phyloP scores from a whole-genome alignment of 2,797 vertebrate genomes.

The Hemitrygon akajei region DNA sequence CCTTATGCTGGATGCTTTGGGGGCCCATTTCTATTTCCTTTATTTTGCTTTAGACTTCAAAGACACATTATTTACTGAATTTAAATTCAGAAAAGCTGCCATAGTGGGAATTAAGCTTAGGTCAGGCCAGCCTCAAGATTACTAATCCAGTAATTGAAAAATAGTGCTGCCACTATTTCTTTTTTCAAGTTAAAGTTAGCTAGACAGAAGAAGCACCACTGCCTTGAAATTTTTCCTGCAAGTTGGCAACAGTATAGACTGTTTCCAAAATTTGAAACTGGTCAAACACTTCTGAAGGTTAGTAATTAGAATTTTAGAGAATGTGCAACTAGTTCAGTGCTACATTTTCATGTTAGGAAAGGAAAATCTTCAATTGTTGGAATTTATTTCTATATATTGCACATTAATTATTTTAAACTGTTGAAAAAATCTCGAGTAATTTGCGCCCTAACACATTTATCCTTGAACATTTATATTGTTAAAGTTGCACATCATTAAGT shows the following conservation, averaged over 20 bases:
- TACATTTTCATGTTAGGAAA: not conserved
- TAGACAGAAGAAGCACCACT: not conserved
- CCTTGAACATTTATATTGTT: not conserved
- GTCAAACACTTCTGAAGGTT: too few species aligned
- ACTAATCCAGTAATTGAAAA: too few species aligned
- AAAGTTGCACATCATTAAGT: not conserved
- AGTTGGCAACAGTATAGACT: not conserved
- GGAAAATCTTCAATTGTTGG: not conserved
- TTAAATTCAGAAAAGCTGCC: too few species aligned
- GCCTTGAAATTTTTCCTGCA: not conserved
- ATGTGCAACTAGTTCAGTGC: not conserved
- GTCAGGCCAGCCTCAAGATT: too few species aligned
- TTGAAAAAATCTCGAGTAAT: not conserved
- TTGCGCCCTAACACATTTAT: not conserved
- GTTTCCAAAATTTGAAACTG: not conserved
- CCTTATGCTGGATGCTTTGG: too few species aligned
- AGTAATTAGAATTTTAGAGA: too few species aligned
- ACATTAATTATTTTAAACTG: not conserved
- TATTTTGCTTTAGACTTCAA: too few species aligned
- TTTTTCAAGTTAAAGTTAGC: not conserved
- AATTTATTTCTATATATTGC: not conserved
- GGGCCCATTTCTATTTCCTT: too few species aligned
- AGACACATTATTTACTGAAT: too few species aligned
- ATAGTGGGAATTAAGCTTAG: too few species aligned
- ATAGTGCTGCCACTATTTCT: not conserved